Conservation (phyloP, 2,797 vertebrate species). For the Neosilurus mollespiculum region DNA sequence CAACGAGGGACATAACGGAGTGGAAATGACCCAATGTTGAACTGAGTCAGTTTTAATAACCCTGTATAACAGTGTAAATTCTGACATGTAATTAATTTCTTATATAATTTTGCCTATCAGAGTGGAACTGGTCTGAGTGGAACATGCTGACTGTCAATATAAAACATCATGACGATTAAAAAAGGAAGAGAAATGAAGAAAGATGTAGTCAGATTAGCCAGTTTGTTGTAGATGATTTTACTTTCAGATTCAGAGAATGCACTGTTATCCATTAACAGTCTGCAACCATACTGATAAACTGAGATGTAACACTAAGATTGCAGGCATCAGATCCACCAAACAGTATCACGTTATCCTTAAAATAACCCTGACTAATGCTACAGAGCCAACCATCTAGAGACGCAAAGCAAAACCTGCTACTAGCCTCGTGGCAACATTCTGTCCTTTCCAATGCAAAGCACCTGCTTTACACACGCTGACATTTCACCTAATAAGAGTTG, state of each 20-base stretch:
- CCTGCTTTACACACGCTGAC: constrained; percentile 4
- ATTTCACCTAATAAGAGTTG: not conserved
- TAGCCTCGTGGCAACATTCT: not conserved
- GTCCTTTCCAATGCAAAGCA: not conserved
- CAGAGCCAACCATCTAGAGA: not conserved
- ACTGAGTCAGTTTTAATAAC: not conserved
- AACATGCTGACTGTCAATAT: not conserved
- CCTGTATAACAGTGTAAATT: not conserved
- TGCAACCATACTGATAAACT: not conserved
- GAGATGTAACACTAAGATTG: not conserved
- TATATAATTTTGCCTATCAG: not conserved
- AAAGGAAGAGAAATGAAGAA: not conserved
- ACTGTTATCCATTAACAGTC: not conserved
- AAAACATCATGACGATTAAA: not conserved
- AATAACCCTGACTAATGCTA: not conserved
- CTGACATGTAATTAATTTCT: not conserved
- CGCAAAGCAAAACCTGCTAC: not conserved
- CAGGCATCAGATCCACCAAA: not conserved
- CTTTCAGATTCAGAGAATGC: not conserved
- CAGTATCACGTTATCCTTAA: not conserved
- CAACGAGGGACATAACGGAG: not conserved
- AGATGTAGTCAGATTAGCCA: not conserved
- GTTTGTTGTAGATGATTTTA: not conserved
- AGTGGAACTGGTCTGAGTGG: not conserved
- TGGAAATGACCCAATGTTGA: not conserved